Evolutionary conservation across 2,113 vertebrate species (phyloP).

Genomic region (Lepus timidus): DNA sequence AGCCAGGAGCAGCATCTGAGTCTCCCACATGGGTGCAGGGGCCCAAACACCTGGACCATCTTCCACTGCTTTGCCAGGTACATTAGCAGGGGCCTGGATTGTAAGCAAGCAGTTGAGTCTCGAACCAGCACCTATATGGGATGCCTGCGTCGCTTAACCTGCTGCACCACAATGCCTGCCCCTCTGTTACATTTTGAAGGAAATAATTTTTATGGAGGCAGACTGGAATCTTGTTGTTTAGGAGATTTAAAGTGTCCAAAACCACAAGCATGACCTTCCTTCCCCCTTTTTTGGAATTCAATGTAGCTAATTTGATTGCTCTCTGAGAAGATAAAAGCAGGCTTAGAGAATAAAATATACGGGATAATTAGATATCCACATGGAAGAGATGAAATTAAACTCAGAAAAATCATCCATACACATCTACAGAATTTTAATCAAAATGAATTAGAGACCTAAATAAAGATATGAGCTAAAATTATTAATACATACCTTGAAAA

Average conservation of each 20-base stretch:
- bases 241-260: not conserved
- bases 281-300: not conserved
- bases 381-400: slow-evolving; percentile 4
- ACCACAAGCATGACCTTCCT: not conserved
- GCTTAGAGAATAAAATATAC: slow-evolving; percentile 24
- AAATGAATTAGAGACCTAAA: slow-evolving; percentile 16
- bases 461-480: slow-evolving; percentile 46
- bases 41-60: no score
- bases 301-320: slow-evolving; percentile 3
- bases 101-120: no score
- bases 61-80: no score
- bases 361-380: not conserved
- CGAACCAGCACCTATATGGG: no score
- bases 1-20: no score
- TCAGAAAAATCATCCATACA: not conserved
- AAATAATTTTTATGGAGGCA: slow-evolving; percentile 23
- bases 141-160: no score
- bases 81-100: no score
- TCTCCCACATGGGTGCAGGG: no score
- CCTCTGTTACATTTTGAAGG: slow-evolving; percentile 29
- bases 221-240: slow-evolving; percentile 19
- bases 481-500: not conserved
- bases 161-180: no score
- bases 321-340: slow-evolving; percentile 38
- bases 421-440: not conserved